Percentiles rank a stretch among this genome's conserved stretches.
These are phyloP conservation scores for Callochromis pleurospilus DNA, from an alignment of 2,113 vertebrate species.

Conservation along the genomic window DNA sequence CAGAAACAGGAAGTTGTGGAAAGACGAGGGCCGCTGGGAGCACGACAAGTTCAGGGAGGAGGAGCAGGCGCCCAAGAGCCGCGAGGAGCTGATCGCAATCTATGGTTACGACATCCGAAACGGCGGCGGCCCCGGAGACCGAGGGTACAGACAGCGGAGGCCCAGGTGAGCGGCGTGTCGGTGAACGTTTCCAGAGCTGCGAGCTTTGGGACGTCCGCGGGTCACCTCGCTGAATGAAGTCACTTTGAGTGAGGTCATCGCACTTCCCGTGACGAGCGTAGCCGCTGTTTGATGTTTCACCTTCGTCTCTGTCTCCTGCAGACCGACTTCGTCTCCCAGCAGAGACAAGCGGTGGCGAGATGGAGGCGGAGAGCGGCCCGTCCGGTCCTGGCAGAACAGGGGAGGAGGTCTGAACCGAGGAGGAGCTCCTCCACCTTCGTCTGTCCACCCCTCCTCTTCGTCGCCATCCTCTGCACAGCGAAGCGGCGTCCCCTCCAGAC, in stretches of 20 bases:
- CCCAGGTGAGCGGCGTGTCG: conserved; percentile 73
- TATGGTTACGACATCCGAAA: conserved; percentile 97
- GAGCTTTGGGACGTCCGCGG: background rate
- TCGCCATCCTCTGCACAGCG: background rate
- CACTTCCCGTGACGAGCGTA: background rate
- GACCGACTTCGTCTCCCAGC: conserved; percentile 43
- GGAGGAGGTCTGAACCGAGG: conserved; percentile 15
- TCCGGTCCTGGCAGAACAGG: conserved; percentile 62
- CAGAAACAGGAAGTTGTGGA: conserved; percentile 92
- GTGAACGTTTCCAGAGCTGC: background rate
- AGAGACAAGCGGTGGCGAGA: conserved; percentile 65
- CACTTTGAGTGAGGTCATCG: background rate
- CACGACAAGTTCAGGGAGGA: conserved; percentile 96
- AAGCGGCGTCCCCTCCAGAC: conserved; percentile 7
- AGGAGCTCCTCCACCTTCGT: conserved; percentile 10
- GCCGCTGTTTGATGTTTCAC: background rate
- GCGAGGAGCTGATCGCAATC: conserved; percentile 90
- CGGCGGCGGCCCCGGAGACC: conserved; percentile 78
- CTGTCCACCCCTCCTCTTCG: background rate
- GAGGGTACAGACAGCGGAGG: conserved; percentile 76
- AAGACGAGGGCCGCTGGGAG: conserved; percentile 95
- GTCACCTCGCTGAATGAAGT: background rate
- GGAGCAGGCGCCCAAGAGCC: conserved; percentile 93
- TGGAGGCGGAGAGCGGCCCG: conserved; percentile 47
- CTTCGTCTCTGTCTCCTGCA: background rate